Evolutionary conservation across 2,797 vertebrate species (phyloP), one percentile per base, ranked within the genome.

Genomic region (Danio jaintianensis): DNA sequence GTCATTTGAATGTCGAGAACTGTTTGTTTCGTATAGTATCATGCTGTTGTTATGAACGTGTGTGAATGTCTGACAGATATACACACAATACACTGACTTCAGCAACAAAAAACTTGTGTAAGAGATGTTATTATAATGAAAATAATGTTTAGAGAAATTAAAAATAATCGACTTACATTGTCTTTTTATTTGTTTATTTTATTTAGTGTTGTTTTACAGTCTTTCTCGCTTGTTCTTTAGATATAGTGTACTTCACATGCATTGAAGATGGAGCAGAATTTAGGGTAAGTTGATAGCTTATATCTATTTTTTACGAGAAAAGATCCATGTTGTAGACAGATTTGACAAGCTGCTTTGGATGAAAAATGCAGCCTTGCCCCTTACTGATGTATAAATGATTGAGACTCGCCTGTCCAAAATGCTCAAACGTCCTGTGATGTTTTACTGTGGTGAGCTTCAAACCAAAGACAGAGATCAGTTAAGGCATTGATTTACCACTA

Each of bases 201-300:
- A 40, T 29, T 1, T 11, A 40, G 15, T 7, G 42, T 13, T 56
- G 29, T 29, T 29, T 43, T 10, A 40, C 16, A 2, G 42, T 56
- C 16, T 61, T 8, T 48, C 11, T 15, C 18, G 6, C 11, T 20
- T 69, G 29, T 50, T 6, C 15, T 63, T 29, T 43, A 7, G 58
- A 4, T 71, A n/a, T 55, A 43, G 56, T 42, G 5, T 7, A n/a
- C 6, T 63, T n/a, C 45, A n/a, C 7, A 10, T 63, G 0, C 16
- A 18, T 42, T 36, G 42, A 80, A 73, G 50, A 80, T 80, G 78
- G 78, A 80, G 38, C 78, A 63, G 8, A 48, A 72, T 47, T 36
- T 64, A 18, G 50, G 59, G 78, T 80, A 64, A 72, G 78, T 79
- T 6, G 16, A 8, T 52, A 2, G 53, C 7, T 22, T 22, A 36